Conservation (phyloP, 2,888 invertebrate genomes). For the Gasteruption jaculator region DNA sequence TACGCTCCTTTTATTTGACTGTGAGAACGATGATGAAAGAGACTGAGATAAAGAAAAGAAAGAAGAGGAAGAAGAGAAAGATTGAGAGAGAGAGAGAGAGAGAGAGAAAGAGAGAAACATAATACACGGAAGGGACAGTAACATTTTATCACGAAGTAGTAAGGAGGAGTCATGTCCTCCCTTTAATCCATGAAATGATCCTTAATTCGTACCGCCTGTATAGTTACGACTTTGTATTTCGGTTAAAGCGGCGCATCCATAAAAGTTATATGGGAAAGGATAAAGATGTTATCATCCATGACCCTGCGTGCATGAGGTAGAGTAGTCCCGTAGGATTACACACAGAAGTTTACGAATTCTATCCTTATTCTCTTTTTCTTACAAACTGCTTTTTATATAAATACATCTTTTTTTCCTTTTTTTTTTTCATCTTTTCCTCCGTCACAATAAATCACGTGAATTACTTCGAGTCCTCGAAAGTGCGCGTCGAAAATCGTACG, state of each 20-base stretch:
- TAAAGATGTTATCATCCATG: conserved; percentile 44
- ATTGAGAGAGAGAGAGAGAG: conserved; percentile 9
- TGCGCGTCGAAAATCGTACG: no score
- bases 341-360: conserved; percentile 44
- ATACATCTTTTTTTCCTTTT: no score
- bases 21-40: no score
- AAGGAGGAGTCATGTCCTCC: no score
- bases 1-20: no score
- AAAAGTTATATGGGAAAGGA: conserved; percentile 46
- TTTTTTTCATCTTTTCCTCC: not conserved
- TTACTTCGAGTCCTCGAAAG: no score
- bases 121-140: no score
- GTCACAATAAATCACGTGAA: no score
- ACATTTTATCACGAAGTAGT: no score
- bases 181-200: conserved; percentile 39
- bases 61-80: conserved; percentile 10
- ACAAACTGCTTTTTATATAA: conserved; percentile 34
- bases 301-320: conserved; percentile 21
- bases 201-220: conserved; percentile 35
- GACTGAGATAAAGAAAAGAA: conserved; percentile 2
- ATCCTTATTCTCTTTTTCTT: conserved; percentile 33
- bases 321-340: conserved; percentile 40
- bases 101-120: conserved; percentile 10
- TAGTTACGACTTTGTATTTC: conserved; percentile 42
- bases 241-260: conserved; percentile 38